These are phyloP conservation scores for Meiosimyza platycephala DNA, from an alignment of 2,888 invertebrate genomes.

Conservation along the genomic window DNA sequence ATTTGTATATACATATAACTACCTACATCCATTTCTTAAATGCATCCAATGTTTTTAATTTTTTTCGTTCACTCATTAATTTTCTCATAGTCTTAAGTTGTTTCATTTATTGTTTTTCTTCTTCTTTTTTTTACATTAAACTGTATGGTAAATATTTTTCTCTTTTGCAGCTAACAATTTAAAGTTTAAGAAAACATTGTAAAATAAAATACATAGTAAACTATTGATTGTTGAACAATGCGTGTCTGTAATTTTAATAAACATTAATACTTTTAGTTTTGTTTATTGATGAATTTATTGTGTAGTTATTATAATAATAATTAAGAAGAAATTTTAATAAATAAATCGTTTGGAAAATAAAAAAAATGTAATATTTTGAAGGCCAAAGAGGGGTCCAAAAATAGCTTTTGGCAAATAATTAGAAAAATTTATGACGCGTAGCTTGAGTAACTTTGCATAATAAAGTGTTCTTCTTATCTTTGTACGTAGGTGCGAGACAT, in stretches of 20 bases:
- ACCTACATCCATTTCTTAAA: not conserved
- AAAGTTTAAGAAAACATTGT: slow-evolving; percentile 33
- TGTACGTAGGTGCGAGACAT: too few species aligned
- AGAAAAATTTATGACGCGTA: too few species aligned
- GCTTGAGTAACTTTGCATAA: too few species aligned
- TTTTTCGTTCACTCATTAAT: slow-evolving; percentile 4
- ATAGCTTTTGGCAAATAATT: too few species aligned
- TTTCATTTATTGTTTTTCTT: slow-evolving; percentile 26
- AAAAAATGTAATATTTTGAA: not conserved
- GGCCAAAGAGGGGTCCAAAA: too few species aligned
- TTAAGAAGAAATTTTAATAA: slow-evolving; percentile 44
- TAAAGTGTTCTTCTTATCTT: too few species aligned
- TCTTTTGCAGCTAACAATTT: slow-evolving; percentile 19
- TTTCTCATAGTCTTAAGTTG: slow-evolving; percentile 29
- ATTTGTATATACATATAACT: slow-evolving; percentile 13
- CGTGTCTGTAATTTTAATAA: slow-evolving; percentile 54
- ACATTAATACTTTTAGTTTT: slow-evolving; percentile 31
- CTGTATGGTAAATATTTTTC: slow-evolving; percentile 8
- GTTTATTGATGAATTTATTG: slow-evolving; percentile 43
- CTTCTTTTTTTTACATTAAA: not conserved
- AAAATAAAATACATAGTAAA: slow-evolving; percentile 32
- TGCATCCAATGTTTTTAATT: not conserved
- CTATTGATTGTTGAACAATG: slow-evolving; percentile 59
- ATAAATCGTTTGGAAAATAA: slow-evolving; percentile 42
- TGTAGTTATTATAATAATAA: slow-evolving; percentile 42